phyloP scores from a whole-genome alignment of 2,797 vertebrate genomes.

The Cynopterus sphinx region DNA sequence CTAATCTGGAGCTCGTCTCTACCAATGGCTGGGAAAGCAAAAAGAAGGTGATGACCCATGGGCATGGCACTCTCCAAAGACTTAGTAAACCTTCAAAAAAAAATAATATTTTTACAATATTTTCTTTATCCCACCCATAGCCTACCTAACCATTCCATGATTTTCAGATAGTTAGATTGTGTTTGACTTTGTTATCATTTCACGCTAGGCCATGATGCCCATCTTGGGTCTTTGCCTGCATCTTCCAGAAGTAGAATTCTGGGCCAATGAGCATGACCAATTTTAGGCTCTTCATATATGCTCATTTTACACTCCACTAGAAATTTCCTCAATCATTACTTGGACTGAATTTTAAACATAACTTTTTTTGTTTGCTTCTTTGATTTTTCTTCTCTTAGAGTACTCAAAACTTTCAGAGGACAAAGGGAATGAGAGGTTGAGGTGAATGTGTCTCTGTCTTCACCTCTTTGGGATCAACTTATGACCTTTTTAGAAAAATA shows the following conservation, averaged over 20 bases:
- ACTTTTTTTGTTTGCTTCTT: background rate
- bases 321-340: background rate
- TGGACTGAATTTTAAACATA: background rate
- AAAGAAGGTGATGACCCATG: background rate
- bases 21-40: background rate
- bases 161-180: background rate
- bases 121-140: background rate
- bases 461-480: background rate
- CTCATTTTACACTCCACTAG: background rate
- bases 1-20: background rate
- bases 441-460: background rate
- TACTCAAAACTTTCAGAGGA: background rate
- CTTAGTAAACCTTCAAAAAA: background rate
- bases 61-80: background rate
- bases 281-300: background rate
- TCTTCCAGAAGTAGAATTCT: background rate
- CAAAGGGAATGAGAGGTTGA: background rate
- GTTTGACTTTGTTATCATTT: background rate
- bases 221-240: background rate
- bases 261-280: background rate
- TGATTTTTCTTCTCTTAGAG: background rate
- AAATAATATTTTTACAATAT: background rate
- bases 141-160: background rate
- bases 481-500: background rate
- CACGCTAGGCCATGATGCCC: background rate